Conservation (phyloP, 2,888 invertebrate species). For the Nomada hirtipes region DNA sequence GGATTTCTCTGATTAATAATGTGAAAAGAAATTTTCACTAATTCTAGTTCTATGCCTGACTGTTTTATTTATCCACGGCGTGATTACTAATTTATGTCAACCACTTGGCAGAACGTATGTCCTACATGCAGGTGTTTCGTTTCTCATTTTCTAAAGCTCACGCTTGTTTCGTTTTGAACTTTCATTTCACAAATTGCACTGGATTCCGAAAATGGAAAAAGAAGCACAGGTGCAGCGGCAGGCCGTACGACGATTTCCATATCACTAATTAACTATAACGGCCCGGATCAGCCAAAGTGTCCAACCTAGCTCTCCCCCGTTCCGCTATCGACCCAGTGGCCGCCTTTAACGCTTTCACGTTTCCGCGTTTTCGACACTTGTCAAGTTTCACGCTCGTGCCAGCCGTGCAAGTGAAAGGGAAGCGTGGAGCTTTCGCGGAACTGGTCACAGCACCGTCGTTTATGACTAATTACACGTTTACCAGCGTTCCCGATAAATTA, state of each 20-base stretch:
- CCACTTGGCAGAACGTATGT: no score
- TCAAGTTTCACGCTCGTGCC: conserved; percentile 31
- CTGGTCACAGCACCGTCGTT: conserved; percentile 65
- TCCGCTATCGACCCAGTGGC: conserved; percentile 12
- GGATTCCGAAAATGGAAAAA: conserved; percentile 17
- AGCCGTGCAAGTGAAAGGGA: conserved; percentile 12
- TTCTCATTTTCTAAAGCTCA: conserved; percentile 4
- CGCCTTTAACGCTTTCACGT: conserved; percentile 23
- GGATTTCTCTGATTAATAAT: no score
- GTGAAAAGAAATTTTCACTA: no score
- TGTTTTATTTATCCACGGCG: no score
- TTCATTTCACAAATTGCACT: conserved; percentile 21
- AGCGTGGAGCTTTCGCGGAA: conserved; percentile 33
- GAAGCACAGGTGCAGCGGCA: conserved; percentile 29
- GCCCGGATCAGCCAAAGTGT: conserved; percentile 21
- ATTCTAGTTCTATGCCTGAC: no score
- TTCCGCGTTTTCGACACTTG: conserved; percentile 52
- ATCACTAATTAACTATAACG: conserved; percentile 25
- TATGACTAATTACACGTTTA: conserved; percentile 73
- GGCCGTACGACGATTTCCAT: conserved; percentile 14
- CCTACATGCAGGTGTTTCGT: background rate
- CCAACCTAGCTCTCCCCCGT: background rate
- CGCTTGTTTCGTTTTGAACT: conserved; percentile 1
- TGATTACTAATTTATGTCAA: no score
- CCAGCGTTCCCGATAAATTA: conserved; percentile 69